These are phyloP conservation scores for Oscarella lobularis DNA, from an alignment of 37 sponge, comb jelly and placozoan genomes.

Conservation along the genomic window DNA sequence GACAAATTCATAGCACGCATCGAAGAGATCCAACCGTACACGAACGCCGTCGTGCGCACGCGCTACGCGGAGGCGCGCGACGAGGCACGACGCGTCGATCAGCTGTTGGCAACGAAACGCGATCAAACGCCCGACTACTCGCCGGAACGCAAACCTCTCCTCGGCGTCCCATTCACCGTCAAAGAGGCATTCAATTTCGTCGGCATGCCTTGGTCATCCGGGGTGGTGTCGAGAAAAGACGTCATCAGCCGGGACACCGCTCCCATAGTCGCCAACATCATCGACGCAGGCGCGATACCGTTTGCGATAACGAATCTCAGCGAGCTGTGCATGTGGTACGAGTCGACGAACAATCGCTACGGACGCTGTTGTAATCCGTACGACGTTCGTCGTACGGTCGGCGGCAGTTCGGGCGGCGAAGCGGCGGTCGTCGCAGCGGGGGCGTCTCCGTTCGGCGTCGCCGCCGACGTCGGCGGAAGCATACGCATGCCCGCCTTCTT, in stretches of 20 bases:
- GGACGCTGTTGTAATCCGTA: slow-evolving; percentile 58
- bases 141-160: slow-evolving; percentile 16
- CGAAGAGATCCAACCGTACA: slow-evolving; percentile 20
- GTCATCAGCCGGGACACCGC: slow-evolving; percentile 27
- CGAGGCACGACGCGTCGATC: slow-evolving; percentile 16
- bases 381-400: slow-evolving; percentile 33
- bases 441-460: slow-evolving; percentile 38
- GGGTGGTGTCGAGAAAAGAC: slow-evolving; percentile 16
- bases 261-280: slow-evolving; percentile 20
- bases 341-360: slow-evolving; percentile 40
- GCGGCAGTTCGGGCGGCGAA: slow-evolving; percentile 57
- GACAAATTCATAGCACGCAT: slow-evolving; percentile 30
- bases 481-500: slow-evolving; percentile 58
- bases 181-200: slow-evolving; percentile 35
- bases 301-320: slow-evolving; percentile 38
- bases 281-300: slow-evolving; percentile 44
- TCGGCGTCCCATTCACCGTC: slow-evolving; percentile 46
- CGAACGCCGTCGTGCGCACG: slow-evolving; percentile 20
- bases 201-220: slow-evolving; percentile 35
- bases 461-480: slow-evolving; percentile 58
- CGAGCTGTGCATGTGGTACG: slow-evolving; percentile 47
- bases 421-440: slow-evolving; percentile 32
- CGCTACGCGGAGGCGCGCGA: slow-evolving; percentile 4
- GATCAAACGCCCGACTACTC: slow-evolving; percentile 4
- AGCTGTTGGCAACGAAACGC: slow-evolving; percentile 1